These are phyloP conservation scores for Anoura caudifer DNA, from an alignment of 2,113 vertebrate species.

Conservation along the genomic window DNA sequence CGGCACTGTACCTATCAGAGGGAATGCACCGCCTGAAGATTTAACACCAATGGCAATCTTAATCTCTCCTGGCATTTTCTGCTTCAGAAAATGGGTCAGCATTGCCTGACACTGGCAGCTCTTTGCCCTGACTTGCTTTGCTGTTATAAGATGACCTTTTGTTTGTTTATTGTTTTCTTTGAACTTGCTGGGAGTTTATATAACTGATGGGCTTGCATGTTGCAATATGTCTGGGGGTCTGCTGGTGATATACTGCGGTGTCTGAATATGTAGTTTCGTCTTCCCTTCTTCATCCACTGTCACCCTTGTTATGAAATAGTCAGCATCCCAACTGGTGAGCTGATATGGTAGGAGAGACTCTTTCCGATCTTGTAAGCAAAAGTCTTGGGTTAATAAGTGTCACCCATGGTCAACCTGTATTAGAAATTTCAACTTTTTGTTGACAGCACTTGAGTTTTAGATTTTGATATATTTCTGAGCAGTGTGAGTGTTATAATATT, in stretches of 20 bases:
- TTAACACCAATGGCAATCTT: conserved; percentile 8
- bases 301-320: background rate
- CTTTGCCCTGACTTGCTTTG: conserved; percentile 8
- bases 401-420: background rate
- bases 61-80: conserved; percentile 17
- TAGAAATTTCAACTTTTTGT: conserved; percentile 26
- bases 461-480: background rate
- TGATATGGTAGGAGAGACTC: conserved; percentile 11
- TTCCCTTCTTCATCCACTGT: background rate
- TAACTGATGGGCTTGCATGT: conserved; percentile 55
- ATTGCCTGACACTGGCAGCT: conserved; percentile 27
- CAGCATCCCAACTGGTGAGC: background rate
- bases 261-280: background rate
- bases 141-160: conserved; percentile 45
- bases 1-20: background rate
- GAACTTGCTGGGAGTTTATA: conserved; percentile 42
- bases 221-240: conserved; percentile 3
- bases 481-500: background rate
- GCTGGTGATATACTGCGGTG: background rate
- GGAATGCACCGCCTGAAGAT: background rate
- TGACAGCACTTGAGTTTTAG: background rate
- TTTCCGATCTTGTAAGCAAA: conserved; percentile 42
- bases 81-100: background rate
- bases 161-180: conserved; percentile 60
- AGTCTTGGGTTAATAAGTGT: conserved; percentile 27